phyloP scores from a whole-genome alignment of 2,113 vertebrate species.

The Echinops telfairi region DNA sequence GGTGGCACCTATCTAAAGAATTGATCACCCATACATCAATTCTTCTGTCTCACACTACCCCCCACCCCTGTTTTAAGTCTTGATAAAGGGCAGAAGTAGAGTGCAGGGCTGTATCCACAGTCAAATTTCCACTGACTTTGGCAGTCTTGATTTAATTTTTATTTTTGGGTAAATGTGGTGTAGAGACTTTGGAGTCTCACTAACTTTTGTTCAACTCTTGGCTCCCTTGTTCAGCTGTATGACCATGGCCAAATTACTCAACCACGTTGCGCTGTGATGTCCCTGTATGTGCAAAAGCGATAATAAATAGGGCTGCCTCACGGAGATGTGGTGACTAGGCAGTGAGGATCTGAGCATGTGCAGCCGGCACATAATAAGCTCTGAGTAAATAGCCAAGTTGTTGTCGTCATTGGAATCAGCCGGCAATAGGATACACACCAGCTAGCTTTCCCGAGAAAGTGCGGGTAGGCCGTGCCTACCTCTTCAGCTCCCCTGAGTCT shows the following conservation, averaged over 20 bases:
- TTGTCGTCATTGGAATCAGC: background rate
- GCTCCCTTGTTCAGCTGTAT: background rate
- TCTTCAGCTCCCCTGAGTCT: rapidly evolving
- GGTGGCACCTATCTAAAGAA: background rate
- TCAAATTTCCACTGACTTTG: constrained; percentile 8
- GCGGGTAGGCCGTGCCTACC: rapidly evolving
- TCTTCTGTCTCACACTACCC: background rate
- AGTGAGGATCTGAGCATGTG: no score
- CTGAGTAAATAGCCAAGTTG: background rate
- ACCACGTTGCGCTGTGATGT: background rate
- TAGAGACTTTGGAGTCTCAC: background rate
- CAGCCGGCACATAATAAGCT: background rate
- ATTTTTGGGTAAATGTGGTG: background rate
- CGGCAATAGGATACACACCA: background rate
- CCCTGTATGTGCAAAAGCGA: constrained; percentile 19
- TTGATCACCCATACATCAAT: background rate
- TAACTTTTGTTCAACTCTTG: background rate
- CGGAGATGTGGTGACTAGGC: no score
- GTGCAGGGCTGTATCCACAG: background rate
- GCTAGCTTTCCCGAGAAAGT: background rate
- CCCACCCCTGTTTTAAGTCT: background rate
- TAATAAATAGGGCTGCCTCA: background rate
- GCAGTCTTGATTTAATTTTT: background rate
- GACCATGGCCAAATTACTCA: background rate
- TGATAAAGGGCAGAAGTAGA: background rate